Evolutionary conservation across 2,113 vertebrate genomes (phyloP).

Genomic region (Coracopsis vasa): DNA sequence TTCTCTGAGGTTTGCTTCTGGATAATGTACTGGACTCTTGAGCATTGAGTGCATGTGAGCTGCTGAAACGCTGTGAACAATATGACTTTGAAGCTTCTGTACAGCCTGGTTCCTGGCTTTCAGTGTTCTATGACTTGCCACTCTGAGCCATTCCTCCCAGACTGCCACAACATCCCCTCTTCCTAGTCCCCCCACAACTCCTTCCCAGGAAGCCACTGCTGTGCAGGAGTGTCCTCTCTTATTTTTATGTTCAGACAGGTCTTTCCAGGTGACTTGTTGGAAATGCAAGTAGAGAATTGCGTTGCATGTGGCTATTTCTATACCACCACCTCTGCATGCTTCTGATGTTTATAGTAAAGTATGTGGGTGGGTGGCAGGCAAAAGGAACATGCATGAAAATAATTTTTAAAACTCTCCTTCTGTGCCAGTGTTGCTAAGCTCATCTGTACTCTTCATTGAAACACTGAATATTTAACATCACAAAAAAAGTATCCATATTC

Average conservation of each 20-base stretch:
- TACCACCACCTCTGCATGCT: not conserved
- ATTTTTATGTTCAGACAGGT: not conserved
- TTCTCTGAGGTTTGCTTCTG: not conserved
- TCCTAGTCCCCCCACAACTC: not conserved
- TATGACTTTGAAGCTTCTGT: fast-evolving
- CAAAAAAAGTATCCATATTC: not conserved
- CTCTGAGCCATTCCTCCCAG: not conserved
- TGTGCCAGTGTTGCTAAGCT: not conserved
- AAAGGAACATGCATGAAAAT: slow-evolving; percentile 4
- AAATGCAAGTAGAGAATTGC: not conserved
- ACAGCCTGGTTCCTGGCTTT: fast-evolving
- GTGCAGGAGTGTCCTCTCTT: not conserved
- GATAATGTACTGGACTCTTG: not conserved
- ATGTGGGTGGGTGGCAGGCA: slow-evolving; percentile 14
- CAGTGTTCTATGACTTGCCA: not conserved
- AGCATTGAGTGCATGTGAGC: not conserved
- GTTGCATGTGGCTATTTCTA: not conserved
- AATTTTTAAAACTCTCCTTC: not conserved
- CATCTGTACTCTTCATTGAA: not conserved
- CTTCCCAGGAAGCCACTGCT: not conserved
- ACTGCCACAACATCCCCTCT: not conserved
- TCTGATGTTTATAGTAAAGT: not conserved
- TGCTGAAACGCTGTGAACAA: fast-evolving
- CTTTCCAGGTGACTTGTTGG: not conserved
- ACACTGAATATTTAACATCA: not conserved